Conservation (phyloP, 2,113 vertebrate genomes). For the Stegastes partitus region DNA sequence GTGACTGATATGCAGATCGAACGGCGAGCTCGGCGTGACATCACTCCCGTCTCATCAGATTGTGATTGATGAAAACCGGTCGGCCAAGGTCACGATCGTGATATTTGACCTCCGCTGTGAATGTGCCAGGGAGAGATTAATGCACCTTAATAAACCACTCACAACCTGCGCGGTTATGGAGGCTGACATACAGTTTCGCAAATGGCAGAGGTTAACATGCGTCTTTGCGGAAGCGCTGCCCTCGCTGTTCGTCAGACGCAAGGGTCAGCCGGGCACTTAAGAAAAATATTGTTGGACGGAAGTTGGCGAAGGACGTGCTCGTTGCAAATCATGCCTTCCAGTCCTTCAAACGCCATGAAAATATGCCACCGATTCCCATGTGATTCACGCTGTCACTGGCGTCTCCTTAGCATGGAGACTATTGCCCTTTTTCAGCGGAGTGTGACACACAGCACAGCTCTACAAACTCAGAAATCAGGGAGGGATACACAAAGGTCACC, state of each 20-base stretch:
- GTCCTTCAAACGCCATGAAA: slow-evolving; percentile 44
- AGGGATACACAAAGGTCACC: slow-evolving; percentile 78
- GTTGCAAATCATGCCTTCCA: slow-evolving; percentile 23
- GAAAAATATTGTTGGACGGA: slow-evolving; percentile 30
- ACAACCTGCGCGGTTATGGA: slow-evolving; percentile 41
- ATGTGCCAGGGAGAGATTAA: slow-evolving; percentile 58
- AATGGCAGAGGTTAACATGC: slow-evolving; percentile 72
- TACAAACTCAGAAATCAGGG: slow-evolving; percentile 74
- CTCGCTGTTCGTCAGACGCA: slow-evolving; percentile 44
- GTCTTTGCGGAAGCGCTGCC: slow-evolving; percentile 49
- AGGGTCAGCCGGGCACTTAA: slow-evolving; percentile 16
- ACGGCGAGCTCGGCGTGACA: slow-evolving; percentile 25
- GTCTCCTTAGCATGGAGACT: slow-evolving; percentile 69
- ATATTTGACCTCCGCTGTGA: slow-evolving; percentile 67
- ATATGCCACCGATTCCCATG: slow-evolving; percentile 23
- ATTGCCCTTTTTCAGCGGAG: slow-evolving; percentile 64
- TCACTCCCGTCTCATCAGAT: slow-evolving; percentile 50
- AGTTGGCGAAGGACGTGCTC: slow-evolving; percentile 38
- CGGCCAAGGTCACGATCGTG: slow-evolving; percentile 61
- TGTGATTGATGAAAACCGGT: slow-evolving; percentile 72
- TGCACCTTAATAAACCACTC: slow-evolving; percentile 75
- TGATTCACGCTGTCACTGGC: slow-evolving; percentile 48
- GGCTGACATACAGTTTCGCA: slow-evolving; percentile 49
- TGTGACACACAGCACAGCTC: slow-evolving; percentile 60
- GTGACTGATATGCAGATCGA: slow-evolving; percentile 73